Base-by-base conservation (phyloP, 1,140 invertebrate species). In the Anastrepha ludens region DNA sequence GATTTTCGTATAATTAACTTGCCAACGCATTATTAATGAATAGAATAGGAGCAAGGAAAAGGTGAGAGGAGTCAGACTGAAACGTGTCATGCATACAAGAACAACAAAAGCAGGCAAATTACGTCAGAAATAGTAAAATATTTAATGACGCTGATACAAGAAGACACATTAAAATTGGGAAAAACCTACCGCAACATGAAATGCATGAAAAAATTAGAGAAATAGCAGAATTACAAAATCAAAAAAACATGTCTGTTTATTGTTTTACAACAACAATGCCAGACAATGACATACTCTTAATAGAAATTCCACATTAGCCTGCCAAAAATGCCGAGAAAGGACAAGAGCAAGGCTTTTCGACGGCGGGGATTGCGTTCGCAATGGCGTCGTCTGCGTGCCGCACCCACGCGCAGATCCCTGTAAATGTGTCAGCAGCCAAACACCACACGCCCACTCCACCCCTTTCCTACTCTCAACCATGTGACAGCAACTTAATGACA, bases 401-500 rank as follows among this genome's bases (percentile, higher is more conserved):
- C 74, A 9, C 74, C 74, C 74, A 55, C 74, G 11, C 2, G n/a
- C 47, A 81, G 44, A 8, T 6, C 0, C 11, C 4, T 15, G 2
- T 9, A 81, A 55, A 55, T 81, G 47, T 55, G 44, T 81, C 47
- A 81, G 74, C 70, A 47, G 11, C 9, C 15, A n/a, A 20, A 67
- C 64, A 3, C 64, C 64, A 20, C 64, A n/a, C n/a, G 17, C n/a
- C 64, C 3, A 39, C 20, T 29, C 29, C 29, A 29, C 29, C 29
- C 29, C 29, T 29, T 29, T 29, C 29, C 29, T 29, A 67, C 1
- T 29, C 2, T 20, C 47, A 8, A 29, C n/a, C 74, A 81, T n/a
- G 74, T 81, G 74, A 29, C 74, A 58, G 74, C 47, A 58, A 41
- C 74, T 81, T 81, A 81, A 81, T 81, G 74, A 81, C 47, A 81